phyloP scores from a whole-genome alignment of 2,797 vertebrate genomes.

The Coluber constrictor region DNA sequence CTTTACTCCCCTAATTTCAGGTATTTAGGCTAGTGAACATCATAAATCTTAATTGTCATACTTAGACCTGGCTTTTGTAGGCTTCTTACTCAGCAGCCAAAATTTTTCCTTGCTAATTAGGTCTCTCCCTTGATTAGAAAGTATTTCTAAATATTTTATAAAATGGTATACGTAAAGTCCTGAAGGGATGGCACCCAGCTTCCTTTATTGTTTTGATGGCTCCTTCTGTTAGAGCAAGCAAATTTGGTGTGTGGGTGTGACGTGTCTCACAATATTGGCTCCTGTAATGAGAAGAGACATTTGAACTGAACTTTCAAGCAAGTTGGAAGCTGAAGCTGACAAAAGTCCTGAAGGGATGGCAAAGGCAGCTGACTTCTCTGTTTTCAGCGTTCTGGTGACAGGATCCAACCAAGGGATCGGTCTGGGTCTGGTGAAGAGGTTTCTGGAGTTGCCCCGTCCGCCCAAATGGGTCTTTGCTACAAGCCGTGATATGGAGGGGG shows the following conservation, averaged over 20 bases:
- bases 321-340: not conserved
- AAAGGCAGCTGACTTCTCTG: not conserved
- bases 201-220: not conserved
- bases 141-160: not conserved
- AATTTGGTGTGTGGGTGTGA: not conserved
- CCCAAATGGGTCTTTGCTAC: constrained; percentile 59
- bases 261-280: not conserved
- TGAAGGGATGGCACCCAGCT: not conserved
- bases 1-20: not conserved
- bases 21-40: not conserved
- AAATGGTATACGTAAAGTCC: not conserved
- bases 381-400: constrained; percentile 54
- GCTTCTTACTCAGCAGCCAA: not conserved
- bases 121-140: not conserved
- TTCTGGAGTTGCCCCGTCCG: constrained; percentile 24
- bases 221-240: not conserved
- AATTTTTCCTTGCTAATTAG: not conserved
- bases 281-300: not conserved
- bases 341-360: not conserved
- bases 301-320: not conserved
- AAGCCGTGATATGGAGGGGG: constrained; percentile 56
- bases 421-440: constrained; percentile 63
- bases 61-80: not conserved
- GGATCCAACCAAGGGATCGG: constrained; percentile 66
- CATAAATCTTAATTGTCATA: not conserved